These are phyloP conservation scores for Cloeon dipterum DNA, from an alignment of 2,888 invertebrate species.

Conservation along the genomic window DNA sequence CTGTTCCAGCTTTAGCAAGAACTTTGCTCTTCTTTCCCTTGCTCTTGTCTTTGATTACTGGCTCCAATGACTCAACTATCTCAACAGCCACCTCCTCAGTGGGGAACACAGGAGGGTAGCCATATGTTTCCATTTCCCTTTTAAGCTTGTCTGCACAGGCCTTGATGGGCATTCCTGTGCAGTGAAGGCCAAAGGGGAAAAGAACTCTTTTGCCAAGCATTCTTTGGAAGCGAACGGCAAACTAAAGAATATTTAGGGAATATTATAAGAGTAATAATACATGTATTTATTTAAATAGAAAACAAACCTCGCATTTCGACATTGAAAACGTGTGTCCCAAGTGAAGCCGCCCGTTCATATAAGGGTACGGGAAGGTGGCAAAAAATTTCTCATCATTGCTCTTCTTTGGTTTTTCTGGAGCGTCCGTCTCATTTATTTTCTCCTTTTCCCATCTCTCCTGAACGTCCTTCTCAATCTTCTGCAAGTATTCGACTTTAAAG, in stretches of 20 bases:
- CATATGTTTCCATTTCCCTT: slow-evolving; percentile 76
- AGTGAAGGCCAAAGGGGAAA: slow-evolving; percentile 97
- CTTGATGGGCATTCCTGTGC: slow-evolving; percentile 99
- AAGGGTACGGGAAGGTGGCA: slow-evolving; percentile 92
- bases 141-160: slow-evolving; percentile 95
- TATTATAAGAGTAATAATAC: too few species aligned
- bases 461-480: slow-evolving; percentile 66
- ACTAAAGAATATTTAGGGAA: slow-evolving; percentile 27
- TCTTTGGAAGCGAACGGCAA: slow-evolving; percentile 78
- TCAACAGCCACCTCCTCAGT: slow-evolving; percentile 21
- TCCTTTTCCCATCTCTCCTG: slow-evolving; percentile 69
- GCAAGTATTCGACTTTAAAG: slow-evolving; percentile 84
- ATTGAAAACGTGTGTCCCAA: slow-evolving; percentile 93
- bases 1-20: slow-evolving; percentile 65
- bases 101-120: slow-evolving; percentile 82
- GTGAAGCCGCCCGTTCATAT: slow-evolving; percentile 97
- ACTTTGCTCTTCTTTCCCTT: slow-evolving; percentile 95
- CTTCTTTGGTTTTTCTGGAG: slow-evolving; percentile 33
- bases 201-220: slow-evolving; percentile 73
- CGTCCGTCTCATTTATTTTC: slow-evolving; percentile 65
- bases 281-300: too few species aligned
- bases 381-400: slow-evolving; percentile 58
- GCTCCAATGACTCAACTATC: slow-evolving; percentile 24
- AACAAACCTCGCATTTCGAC: slow-evolving; percentile 92
- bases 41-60: slow-evolving; percentile 56